These are phyloP conservation scores for Takifugu flavidus DNA, from an alignment of 2,113 vertebrate species.

Conservation along the genomic window DNA sequence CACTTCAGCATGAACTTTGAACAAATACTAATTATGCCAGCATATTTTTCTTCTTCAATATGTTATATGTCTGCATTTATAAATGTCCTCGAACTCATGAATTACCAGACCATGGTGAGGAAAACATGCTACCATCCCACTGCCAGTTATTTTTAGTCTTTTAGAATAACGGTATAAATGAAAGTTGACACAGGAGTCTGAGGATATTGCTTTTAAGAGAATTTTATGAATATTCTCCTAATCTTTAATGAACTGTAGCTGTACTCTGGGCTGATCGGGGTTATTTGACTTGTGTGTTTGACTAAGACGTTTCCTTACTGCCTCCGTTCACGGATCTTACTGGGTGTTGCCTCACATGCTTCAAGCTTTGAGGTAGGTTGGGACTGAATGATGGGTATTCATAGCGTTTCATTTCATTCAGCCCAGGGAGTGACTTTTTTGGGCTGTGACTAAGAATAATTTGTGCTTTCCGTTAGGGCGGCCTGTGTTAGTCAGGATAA, in stretches of 20 bases:
- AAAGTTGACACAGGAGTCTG: background rate
- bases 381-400: constrained; percentile 17
- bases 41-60: no score
- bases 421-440: constrained; percentile 4
- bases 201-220: constrained; percentile 17
- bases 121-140: background rate
- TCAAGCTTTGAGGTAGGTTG: constrained; percentile 5
- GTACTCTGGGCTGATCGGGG: background rate
- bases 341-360: constrained; percentile 36
- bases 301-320: constrained; percentile 13
- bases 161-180: background rate
- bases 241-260: constrained; percentile 1
- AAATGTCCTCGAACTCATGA: background rate
- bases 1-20: no score
- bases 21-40: no score
- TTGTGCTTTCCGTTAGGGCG: background rate
- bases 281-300: constrained; percentile 14
- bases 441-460: background rate
- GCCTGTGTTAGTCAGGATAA: background rate
- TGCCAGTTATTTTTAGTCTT: background rate
- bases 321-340: constrained; percentile 17
- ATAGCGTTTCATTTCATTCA: constrained; percentile 50
- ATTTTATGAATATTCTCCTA: background rate
- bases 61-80: no score
- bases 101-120: background rate